Conservation (phyloP, 2,797 vertebrate genomes). For the Gymnothorax javanicus region DNA sequence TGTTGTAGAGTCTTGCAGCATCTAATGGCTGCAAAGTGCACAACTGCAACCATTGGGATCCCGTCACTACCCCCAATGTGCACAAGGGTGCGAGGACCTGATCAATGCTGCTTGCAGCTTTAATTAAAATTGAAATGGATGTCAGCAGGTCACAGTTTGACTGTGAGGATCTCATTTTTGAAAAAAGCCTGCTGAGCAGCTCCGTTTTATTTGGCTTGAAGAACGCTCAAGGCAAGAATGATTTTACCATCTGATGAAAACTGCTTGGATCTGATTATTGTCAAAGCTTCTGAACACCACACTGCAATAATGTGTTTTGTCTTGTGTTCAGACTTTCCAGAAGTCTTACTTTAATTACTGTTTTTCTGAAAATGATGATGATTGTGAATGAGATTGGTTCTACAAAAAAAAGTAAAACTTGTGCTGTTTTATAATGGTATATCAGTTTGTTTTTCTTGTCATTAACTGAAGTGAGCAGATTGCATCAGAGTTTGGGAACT, state of each 20-base stretch:
- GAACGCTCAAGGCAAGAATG: not conserved
- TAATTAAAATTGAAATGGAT: not conserved
- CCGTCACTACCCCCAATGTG: no score
- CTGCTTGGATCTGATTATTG: not conserved
- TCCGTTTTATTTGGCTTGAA: not conserved
- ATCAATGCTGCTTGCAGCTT: no score
- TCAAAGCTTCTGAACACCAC: not conserved
- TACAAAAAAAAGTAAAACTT: not conserved
- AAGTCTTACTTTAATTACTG: no score
- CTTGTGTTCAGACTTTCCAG: no score
- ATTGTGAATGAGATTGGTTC: no score
- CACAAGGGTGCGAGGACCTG: no score
- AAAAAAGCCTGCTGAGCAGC: not conserved
- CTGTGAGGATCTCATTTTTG: not conserved
- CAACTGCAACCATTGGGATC: not conserved
- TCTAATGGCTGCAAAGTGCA: no score
- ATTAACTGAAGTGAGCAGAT: conserved; percentile 28
- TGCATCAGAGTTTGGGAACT: conserved; percentile 27
- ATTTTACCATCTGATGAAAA: not conserved
- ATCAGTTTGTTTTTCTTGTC: not conserved
- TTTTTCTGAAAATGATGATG: no score
- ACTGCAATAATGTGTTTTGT: no score
- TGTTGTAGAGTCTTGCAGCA: no score
- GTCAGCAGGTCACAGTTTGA: not conserved
- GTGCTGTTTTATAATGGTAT: not conserved